These are phyloP conservation scores for Theristicus caerulescens DNA, from an alignment of 2,113 vertebrate species.

Conservation along the genomic window DNA sequence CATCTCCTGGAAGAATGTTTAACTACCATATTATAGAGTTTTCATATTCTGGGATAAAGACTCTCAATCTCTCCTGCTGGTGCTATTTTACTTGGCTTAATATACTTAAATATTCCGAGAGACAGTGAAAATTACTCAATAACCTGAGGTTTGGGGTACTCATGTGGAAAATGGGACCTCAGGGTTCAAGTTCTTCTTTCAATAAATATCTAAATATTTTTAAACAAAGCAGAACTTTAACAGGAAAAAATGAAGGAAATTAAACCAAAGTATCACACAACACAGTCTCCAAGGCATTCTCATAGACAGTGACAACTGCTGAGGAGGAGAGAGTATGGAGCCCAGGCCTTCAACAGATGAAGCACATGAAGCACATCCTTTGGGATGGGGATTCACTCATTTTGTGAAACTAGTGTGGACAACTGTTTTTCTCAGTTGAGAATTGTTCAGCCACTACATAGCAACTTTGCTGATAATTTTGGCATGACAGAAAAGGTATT, in stretches of 20 bases:
- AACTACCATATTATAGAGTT: background rate
- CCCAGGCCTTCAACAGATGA: background rate
- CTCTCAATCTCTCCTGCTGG: constrained; percentile 9
- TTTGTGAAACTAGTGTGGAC: background rate
- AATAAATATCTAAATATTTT: constrained; percentile 27
- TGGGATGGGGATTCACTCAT: background rate
- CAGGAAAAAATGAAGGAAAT: background rate
- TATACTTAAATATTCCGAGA: background rate
- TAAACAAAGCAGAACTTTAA: background rate
- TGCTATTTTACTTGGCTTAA: constrained; percentile 11
- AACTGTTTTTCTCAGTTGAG: background rate
- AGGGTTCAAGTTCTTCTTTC: background rate
- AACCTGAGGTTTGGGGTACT: background rate
- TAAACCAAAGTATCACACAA: background rate
- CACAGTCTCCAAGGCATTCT: background rate
- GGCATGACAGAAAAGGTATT: background rate
- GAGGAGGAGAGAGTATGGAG: background rate
- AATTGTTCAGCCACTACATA: background rate
- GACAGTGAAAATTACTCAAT: background rate
- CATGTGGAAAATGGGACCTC: background rate
- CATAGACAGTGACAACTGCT: background rate
- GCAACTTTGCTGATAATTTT: background rate
- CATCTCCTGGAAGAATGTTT: background rate
- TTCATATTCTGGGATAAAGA: constrained; percentile 2
- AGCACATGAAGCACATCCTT: too few species aligned